Evolutionary conservation across 2,113 vertebrate genomes (phyloP).

Genomic region (Catharus minimus): DNA sequence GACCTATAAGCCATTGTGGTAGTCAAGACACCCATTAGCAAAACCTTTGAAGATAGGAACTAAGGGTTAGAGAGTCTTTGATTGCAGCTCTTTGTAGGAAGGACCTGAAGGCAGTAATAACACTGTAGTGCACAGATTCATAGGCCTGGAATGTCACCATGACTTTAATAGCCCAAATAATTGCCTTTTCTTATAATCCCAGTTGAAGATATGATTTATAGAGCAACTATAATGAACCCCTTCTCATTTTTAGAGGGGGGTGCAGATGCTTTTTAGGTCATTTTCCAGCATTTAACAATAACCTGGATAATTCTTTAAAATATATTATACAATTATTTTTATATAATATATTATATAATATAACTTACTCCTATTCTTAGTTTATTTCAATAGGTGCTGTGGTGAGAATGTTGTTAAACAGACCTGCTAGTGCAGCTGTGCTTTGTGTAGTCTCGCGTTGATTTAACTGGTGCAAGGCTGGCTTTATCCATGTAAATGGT

Average conservation of each 20-base stretch:
- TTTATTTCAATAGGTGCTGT: neutral
- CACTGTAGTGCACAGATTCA: conserved; percentile 6
- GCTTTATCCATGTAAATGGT: neutral
- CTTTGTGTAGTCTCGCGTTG: neutral
- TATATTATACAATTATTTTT: neutral
- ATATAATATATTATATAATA: neutral
- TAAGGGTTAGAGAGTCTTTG: conserved; percentile 31
- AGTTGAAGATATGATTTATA: neutral
- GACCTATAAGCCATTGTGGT: neutral
- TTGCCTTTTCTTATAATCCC: neutral
- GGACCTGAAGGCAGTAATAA: conserved; percentile 31
- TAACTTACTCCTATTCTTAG: neutral
- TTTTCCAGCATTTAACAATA: neutral
- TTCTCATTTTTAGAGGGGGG: neutral
- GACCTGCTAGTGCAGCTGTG: neutral
- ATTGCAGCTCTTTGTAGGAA: conserved; percentile 30
- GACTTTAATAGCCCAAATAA: conserved; percentile 12
- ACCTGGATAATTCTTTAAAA: neutral
- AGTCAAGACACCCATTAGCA: conserved; percentile 29
- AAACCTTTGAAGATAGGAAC: conserved; percentile 59
- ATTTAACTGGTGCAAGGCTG: neutral
- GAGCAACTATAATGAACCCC: neutral
- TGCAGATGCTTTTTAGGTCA: neutral
- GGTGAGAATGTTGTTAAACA: neutral
- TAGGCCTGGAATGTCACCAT: conserved; percentile 23